phyloP scores from a whole-genome alignment of 2,113 vertebrate species.

The Merops nubicus region DNA sequence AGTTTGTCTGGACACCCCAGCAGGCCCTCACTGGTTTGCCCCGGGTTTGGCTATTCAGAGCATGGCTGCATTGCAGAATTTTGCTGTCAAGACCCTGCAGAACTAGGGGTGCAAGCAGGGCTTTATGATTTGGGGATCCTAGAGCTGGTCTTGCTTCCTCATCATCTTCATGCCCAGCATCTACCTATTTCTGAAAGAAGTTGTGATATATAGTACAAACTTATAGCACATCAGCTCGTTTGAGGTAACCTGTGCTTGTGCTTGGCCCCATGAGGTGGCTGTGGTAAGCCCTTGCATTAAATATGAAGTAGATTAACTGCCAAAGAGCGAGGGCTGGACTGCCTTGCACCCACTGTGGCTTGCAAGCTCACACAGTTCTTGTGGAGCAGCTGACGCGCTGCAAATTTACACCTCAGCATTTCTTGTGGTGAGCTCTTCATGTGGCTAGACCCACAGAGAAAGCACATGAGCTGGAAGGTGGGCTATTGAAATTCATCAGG shows the following conservation, averaged over 20 bases:
- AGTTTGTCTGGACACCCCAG: not conserved
- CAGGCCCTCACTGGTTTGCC: not conserved
- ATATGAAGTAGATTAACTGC: not conserved
- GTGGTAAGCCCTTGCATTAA: not conserved
- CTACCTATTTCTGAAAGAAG: not conserved
- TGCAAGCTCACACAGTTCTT: not conserved
- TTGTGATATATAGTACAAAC: not conserved
- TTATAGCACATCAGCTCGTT: not conserved
- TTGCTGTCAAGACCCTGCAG: not conserved
- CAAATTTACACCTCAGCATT: not conserved
- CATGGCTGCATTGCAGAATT: not conserved
- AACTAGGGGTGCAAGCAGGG: not conserved
- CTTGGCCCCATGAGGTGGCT: not conserved
- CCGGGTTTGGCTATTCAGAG: not conserved
- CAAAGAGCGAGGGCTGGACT: not conserved
- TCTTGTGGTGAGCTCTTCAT: not conserved
- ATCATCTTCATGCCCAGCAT: not conserved
- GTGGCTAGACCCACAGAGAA: not conserved
- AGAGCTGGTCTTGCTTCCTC: not conserved
- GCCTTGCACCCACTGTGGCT: not conserved
- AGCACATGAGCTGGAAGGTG: not conserved
- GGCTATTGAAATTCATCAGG: not conserved
- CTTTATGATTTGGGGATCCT: not conserved
- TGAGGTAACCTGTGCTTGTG: not conserved
- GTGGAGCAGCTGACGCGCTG: not conserved